Percentiles rank a stretch among this genome's conserved stretches.
Evolutionary conservation across 2,797 vertebrate species (phyloP).

Genomic region (Hephaestus fuliginosus): DNA sequence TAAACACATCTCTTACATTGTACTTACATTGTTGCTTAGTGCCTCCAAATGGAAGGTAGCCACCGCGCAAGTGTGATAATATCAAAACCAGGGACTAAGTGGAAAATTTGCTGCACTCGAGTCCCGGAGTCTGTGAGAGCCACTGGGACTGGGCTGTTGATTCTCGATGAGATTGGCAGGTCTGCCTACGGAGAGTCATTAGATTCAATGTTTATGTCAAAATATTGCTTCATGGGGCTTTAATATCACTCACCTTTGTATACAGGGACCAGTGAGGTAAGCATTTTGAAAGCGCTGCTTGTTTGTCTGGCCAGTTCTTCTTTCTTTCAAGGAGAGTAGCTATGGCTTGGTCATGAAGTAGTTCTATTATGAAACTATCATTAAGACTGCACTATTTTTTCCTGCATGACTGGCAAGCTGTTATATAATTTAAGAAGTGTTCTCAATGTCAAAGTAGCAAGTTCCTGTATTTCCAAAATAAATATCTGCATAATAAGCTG

Average conservation of each 20-base stretch:
- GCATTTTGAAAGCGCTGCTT: slow-evolving; percentile 3
- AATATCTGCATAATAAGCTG: slow-evolving; percentile 2
- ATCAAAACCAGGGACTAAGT: slow-evolving; percentile 9
- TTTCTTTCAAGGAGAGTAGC: slow-evolving; percentile 1
- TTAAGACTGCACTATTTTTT: background rate
- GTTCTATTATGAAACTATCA: background rate
- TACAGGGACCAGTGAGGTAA: slow-evolving; percentile 5
- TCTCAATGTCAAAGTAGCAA: slow-evolving; percentile 1
- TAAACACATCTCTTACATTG: background rate
- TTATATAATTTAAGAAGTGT: background rate
- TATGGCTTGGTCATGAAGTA: background rate
- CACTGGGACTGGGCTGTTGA: slow-evolving; percentile 21
- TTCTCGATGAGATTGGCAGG: slow-evolving; percentile 21
- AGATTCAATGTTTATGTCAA: slow-evolving; percentile 11
- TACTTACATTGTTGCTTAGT: background rate
- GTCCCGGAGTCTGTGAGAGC: slow-evolving; percentile 3
- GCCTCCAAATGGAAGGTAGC: slow-evolving; percentile 7
- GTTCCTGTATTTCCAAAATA: slow-evolving; percentile 7
- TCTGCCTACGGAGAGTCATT: slow-evolving; percentile 11
- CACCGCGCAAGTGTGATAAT: background rate
- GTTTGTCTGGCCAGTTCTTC: slow-evolving; percentile 1
- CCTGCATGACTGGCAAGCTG: background rate
- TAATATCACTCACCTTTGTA: background rate
- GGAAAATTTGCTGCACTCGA: slow-evolving; percentile 1
- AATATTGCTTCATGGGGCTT: slow-evolving; percentile 5